Evolutionary conservation across 2,113 vertebrate species (phyloP).

Genomic region (Myodes glareolus): DNA sequence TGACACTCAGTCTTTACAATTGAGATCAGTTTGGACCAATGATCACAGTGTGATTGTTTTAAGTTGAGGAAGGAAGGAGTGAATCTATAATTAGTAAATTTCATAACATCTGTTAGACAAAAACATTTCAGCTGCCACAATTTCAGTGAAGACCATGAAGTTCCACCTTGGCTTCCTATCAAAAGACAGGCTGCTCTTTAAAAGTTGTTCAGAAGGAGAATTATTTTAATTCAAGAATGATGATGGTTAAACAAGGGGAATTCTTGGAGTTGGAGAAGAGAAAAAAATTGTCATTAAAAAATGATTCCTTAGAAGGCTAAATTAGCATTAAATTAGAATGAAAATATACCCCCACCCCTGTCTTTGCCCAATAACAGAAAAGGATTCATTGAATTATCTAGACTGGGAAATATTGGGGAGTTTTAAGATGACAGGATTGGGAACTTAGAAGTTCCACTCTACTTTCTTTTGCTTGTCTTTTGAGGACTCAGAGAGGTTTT

Average conservation of each 20-base stretch:
- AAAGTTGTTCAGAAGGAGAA: constrained; percentile 25
- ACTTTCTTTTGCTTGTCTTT: constrained; percentile 36
- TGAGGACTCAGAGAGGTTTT: constrained; percentile 48
- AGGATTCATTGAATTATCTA: neutral
- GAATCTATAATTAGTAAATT: neutral
- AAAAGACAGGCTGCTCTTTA: neutral
- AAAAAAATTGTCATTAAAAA: neutral
- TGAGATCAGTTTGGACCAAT: neutral
- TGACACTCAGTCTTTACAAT: neutral
- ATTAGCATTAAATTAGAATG: neutral
- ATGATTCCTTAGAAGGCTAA: neutral
- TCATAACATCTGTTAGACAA: neutral
- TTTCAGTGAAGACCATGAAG: neutral
- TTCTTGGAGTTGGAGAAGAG: neutral
- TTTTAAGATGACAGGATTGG: neutral
- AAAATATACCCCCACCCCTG: neutral
- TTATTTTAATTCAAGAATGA: neutral
- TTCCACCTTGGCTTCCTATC: neutral
- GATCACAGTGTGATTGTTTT: neutral
- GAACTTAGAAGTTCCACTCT: constrained; percentile 19
- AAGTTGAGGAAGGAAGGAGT: neutral
- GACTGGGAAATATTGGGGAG: neutral
- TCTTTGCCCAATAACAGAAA: neutral
- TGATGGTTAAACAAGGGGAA: constrained; percentile 19
- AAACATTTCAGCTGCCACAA: neutral